Percentiles rank a stretch among this genome's conserved stretches.
phyloP scores from a whole-genome alignment of 2,888 invertebrate genomes.

The Oscheius sp. region DNA sequence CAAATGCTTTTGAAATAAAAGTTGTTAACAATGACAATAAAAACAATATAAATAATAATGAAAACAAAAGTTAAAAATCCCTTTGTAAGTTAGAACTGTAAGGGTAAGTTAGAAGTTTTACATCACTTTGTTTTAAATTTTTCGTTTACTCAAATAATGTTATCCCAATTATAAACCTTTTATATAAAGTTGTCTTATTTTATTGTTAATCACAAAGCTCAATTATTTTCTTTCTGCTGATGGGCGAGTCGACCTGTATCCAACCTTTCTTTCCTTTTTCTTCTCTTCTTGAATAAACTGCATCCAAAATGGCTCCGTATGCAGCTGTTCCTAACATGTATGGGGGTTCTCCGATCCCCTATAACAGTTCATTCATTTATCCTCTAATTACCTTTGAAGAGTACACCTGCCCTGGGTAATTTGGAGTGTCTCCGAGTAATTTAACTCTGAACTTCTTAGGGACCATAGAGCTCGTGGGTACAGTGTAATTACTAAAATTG shows the following conservation, averaged over 20 bases:
- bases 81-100: too few relatives aligned
- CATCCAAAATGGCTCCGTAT: slow-evolving; percentile 85
- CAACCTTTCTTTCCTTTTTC: background rate
- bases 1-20: too few relatives aligned
- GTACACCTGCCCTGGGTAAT: slow-evolving; percentile 84
- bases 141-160: too few relatives aligned
- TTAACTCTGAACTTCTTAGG: slow-evolving; percentile 90
- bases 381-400: slow-evolving; percentile 83
- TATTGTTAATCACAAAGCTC: slow-evolving; percentile 18
- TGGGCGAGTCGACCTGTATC: slow-evolving; percentile 28
- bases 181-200: too few relatives aligned
- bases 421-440: slow-evolving; percentile 84
- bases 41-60: too few relatives aligned
- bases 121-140: too few relatives aligned
- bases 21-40: too few relatives aligned
- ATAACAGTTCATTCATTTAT: background rate
- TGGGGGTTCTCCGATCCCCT: slow-evolving; percentile 61
- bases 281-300: slow-evolving; percentile 74
- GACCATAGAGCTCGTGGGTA: slow-evolving; percentile 89
- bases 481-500: slow-evolving; percentile 80
- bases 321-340: slow-evolving; percentile 75
- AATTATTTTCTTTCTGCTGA: slow-evolving; percentile 25
- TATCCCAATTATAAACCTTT: too few relatives aligned
- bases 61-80: too few relatives aligned
- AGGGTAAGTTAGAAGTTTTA: too few relatives aligned